Evolutionary conservation across 2,797 vertebrate species (phyloP), one percentile per base, ranked within the genome.

Genomic region (Okamejei kenojei): DNA sequence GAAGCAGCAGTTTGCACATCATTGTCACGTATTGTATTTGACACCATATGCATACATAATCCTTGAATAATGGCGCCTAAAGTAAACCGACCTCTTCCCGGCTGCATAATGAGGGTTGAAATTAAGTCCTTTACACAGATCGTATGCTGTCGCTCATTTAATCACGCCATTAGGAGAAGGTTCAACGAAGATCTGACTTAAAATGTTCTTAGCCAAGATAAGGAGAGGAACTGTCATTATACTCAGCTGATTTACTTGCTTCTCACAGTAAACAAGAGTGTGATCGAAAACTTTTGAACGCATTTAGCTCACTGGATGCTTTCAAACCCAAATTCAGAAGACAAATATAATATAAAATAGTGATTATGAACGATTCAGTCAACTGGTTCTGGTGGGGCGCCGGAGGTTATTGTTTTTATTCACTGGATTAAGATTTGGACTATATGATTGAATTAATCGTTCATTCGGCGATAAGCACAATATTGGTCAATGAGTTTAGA

Each of bases 11-110:
- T 68, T 93, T 74, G 93, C 93, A 68, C 93, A 91, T 80, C 93
- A 93, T 79, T 93, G 93, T 76, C 94, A 94, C 93, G 32, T 94
- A 93, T 93, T 93, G 94, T 94, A 94, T 94, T 94, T 94, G 94
- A 68, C 94, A 88, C 93, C 94, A 73, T 4, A 9, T 92, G 93
- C 94, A 94, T 95, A 94, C 45, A 74, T 84, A 61, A 19, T 92
- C 68, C 29, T 21, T 93, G 54, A n/a, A 78, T n/a, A 93, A 79
- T 93, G 63, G 93, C 91, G 71, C 91, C 54, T 80, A 82, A 93
- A 79, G 93, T 81, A 93, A 93, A 93, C 91, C 61, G 78, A 93
- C 78, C 54, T 93, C 78, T 93, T 81, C 76, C 35, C 63, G 65
- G 78, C 77, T 35, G 58, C 93, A 77, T 78, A 81, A 93, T 88